phyloP scores from a whole-genome alignment of 1,140 invertebrate genomes.

The Zaprionus inermis region DNA sequence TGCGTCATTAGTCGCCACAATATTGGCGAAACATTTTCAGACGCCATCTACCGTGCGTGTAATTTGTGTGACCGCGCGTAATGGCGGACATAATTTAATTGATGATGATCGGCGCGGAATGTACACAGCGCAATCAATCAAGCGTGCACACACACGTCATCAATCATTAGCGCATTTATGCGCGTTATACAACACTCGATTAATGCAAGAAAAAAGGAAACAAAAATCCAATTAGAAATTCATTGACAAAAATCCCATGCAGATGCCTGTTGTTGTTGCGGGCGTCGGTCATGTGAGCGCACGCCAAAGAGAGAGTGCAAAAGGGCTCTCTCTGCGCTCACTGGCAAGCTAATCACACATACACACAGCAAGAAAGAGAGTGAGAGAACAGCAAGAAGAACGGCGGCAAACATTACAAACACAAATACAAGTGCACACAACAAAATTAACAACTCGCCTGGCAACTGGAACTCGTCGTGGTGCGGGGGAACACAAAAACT shows the following conservation, averaged over 20 bases:
- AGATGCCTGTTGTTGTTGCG: neutral
- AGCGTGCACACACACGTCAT: constrained; percentile 4
- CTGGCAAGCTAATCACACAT: constrained; percentile 70
- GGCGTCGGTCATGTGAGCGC: constrained; percentile 17
- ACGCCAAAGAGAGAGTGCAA: constrained; percentile 11
- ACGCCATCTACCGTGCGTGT: neutral
- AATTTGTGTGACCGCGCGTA: constrained; percentile 4
- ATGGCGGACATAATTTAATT: neutral
- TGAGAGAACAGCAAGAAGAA: constrained; percentile 42
- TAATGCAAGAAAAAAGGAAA: constrained; percentile 11
- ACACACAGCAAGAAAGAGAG: constrained; percentile 29
- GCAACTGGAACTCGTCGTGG: constrained; percentile 29
- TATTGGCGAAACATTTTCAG: neutral
- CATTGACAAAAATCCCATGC: constrained; percentile 59
- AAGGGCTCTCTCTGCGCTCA: constrained; percentile 27
- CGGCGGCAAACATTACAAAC: constrained; percentile 37
- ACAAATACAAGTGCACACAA: constrained; percentile 27
- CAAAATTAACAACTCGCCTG: constrained; percentile 46
- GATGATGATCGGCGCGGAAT: neutral
- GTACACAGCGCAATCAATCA: constrained; percentile 20
- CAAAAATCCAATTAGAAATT: constrained; percentile 59
- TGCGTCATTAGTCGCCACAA: constrained; percentile 27
- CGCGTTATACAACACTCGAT: constrained; percentile 25
- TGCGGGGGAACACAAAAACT: neutral
- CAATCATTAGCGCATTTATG: constrained; percentile 21